Evolutionary conservation across 2,797 vertebrate genomes (phyloP).

Genomic region (Alcedo atthis): DNA sequence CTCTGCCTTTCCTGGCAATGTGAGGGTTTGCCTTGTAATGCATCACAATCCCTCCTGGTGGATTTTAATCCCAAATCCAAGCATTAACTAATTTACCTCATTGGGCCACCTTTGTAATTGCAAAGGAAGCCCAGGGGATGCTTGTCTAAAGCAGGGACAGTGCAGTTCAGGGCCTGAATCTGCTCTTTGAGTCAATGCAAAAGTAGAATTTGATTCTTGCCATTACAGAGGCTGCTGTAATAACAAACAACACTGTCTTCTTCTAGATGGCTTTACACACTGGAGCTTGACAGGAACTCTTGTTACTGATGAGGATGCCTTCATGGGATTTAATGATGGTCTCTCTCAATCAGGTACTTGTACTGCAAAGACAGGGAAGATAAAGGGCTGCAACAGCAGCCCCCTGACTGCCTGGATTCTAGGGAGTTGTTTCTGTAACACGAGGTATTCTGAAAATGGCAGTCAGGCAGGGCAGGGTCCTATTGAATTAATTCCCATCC

Average conservation of each 20-base stretch:
- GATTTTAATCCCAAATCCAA: not conserved
- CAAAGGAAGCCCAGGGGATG: not conserved
- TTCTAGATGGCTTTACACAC: constrained; percentile 91
- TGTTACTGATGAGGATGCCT: constrained; percentile 87
- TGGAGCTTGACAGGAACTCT: constrained; percentile 91
- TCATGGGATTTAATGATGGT: constrained; percentile 92
- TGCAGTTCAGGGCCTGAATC: not conserved
- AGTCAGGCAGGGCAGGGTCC: not conserved
- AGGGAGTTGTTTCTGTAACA: not conserved
- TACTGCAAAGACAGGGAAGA: not conserved
- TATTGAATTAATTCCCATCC: not conserved
- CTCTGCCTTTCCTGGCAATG: not conserved
- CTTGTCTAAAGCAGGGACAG: not conserved
- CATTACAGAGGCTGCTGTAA: fast-evolving
- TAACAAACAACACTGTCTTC: not conserved
- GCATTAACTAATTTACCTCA: not conserved
- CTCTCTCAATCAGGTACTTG: constrained; percentile 89
- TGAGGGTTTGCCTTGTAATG: not conserved
- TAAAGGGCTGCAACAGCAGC: not conserved
- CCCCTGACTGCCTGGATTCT: fast-evolving
- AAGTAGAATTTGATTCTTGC: not conserved
- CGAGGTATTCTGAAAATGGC: not conserved
- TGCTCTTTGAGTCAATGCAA: not conserved
- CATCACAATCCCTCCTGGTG: fast-evolving
- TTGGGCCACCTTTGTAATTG: fast-evolving